Conservation (phyloP, 2,888 invertebrate genomes). For the Eurytoma adleriae region DNA sequence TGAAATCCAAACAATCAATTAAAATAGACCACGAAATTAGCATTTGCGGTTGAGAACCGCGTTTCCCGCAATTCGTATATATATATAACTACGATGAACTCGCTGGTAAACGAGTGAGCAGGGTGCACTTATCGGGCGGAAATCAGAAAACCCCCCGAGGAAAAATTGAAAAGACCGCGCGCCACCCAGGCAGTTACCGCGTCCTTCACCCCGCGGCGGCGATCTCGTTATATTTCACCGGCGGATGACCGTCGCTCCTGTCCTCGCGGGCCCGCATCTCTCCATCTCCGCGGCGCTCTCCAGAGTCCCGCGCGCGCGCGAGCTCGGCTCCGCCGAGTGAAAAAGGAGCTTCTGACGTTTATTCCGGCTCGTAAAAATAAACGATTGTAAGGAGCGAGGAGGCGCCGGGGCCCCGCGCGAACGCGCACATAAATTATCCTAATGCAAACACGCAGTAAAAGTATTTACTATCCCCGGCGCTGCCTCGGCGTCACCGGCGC, state of each 20-base stretch:
- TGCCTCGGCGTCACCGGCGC: constrained; percentile 24
- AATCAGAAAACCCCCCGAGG: neutral
- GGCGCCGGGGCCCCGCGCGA: constrained; percentile 26
- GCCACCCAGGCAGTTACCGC: constrained; percentile 8
- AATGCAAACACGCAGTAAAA: constrained; percentile 58
- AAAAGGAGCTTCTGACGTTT: constrained; percentile 51
- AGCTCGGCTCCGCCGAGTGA: constrained; percentile 15
- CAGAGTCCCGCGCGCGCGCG: neutral
- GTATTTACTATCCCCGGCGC: constrained; percentile 46
- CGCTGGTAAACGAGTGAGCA: too few species aligned
- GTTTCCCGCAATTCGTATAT: too few species aligned
- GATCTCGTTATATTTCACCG: neutral
- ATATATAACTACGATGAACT: too few species aligned
- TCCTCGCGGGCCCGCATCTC: neutral
- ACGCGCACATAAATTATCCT: constrained; percentile 57
- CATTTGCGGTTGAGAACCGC: too few species aligned
- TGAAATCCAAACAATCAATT: too few species aligned
- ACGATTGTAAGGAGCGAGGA: constrained; percentile 54
- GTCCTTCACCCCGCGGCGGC: neutral
- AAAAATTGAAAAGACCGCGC: neutral
- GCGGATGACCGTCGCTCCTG: constrained; percentile 2
- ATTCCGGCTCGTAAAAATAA: constrained; percentile 56
- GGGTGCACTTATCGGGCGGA: too few species aligned
- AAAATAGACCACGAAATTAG: too few species aligned
- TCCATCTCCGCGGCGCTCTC: too few species aligned